phyloP scores from a whole-genome alignment of 2,888 invertebrate genomes.

The Gymnoscelis rufifasciata region DNA sequence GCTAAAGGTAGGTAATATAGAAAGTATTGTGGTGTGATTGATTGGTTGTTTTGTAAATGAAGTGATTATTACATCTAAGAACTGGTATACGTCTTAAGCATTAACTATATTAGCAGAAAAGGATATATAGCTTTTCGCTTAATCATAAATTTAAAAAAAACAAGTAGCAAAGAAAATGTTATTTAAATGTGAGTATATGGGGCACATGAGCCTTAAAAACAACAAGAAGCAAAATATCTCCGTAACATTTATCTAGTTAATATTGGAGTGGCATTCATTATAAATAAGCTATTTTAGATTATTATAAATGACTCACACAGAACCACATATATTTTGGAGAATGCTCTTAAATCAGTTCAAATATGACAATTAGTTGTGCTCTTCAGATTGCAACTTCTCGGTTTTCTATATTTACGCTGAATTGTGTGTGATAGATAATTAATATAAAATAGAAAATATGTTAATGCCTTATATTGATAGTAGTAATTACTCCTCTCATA shows the following conservation, averaged over 20 bases:
- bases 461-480: slow-evolving; percentile 53
- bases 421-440: slow-evolving; percentile 31
- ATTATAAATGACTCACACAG: no score
- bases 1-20: no score
- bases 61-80: slow-evolving; percentile 28
- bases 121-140: no score
- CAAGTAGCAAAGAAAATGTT: no score
- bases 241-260: no score
- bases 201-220: no score
- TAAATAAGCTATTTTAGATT: no score
- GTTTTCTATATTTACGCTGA: slow-evolving; percentile 35
- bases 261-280: no score
- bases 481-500: slow-evolving; percentile 47
- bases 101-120: slow-evolving; percentile 35
- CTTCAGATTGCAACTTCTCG: slow-evolving; percentile 33
- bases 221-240: no score
- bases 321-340: not conserved
- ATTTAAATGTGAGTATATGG: no score
- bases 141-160: no score
- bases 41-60: slow-evolving; percentile 32
- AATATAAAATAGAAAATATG: slow-evolving; percentile 23
- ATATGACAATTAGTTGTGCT: slow-evolving; percentile 41
- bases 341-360: slow-evolving; percentile 6
- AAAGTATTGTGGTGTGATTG: slow-evolving; percentile 24
- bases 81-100: slow-evolving; percentile 58